These are phyloP conservation scores for Crepidodera aurea DNA, from an alignment of 2,888 invertebrate species.

Conservation along the genomic window DNA sequence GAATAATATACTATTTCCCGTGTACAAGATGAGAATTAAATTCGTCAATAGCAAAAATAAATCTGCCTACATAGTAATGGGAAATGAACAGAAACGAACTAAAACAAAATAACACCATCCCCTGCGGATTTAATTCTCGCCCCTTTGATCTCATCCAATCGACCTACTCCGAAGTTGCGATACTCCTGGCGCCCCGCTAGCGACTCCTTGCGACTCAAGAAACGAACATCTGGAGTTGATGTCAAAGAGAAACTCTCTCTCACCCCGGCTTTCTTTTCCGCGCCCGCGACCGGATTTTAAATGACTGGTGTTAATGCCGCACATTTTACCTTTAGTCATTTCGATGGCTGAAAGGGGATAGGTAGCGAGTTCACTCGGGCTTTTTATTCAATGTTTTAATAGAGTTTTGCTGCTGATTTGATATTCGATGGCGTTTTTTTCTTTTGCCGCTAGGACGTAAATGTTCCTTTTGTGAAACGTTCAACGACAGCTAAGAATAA, in stretches of 20 bases:
- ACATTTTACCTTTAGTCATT: constrained; percentile 1
- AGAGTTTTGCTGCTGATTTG: too few species aligned
- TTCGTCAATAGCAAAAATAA: too few species aligned
- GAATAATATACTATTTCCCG: too few species aligned
- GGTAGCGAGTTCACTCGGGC: too few species aligned
- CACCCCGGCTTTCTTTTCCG: neutral
- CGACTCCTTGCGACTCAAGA: constrained; percentile 48
- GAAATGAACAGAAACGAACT: too few species aligned
- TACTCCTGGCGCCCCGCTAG: constrained; percentile 45
- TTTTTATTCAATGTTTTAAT: too few species aligned
- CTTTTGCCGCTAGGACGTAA: too few species aligned
- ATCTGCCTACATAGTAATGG: too few species aligned
- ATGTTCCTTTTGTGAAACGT: too few species aligned
- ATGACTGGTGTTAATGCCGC: constrained; percentile 8
- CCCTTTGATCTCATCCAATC: constrained; percentile 56
- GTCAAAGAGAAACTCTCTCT: constrained; percentile 48
- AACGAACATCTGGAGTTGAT: constrained; percentile 57
- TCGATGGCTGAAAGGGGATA: neutral
- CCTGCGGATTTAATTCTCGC: constrained; percentile 59
- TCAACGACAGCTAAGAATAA: too few species aligned
- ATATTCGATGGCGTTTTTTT: too few species aligned
- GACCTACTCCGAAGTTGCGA: constrained; percentile 50
- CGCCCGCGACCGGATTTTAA: neutral
- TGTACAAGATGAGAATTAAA: too few species aligned
- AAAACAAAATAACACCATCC: constrained; percentile 41